A percentile compares a stretch with the other conserved stretches of the same genome.
phyloP scores from a whole-genome alignment of 30 jellyfish, hydroid and myxozoan genomes.

The Cassiopea andromeda region DNA sequence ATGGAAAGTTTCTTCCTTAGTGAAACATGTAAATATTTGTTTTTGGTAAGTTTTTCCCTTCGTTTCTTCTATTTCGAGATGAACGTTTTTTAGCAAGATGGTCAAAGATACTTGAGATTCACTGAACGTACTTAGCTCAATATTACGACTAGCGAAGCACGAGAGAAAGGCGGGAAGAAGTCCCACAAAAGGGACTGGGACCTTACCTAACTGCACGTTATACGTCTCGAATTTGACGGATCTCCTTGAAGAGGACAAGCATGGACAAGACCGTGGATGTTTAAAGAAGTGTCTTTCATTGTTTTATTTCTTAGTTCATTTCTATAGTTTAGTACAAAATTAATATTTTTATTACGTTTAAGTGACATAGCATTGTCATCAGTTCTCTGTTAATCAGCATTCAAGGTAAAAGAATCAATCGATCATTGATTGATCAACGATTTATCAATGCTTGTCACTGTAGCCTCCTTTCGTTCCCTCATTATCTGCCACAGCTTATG shows the following conservation, averaged over 20 bases:
- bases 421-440: background rate
- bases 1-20: constrained; percentile 98
- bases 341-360: no score
- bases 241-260: no score
- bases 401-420: background rate
- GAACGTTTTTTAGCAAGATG: background rate
- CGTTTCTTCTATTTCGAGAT: background rate
- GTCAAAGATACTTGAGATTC: background rate
- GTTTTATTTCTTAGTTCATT: no score
- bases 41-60: constrained; percentile 64
- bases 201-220: no score
- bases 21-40: constrained; percentile 94
- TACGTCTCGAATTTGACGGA: no score
- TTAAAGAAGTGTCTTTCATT: no score
- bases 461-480: background rate
- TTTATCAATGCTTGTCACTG: background rate
- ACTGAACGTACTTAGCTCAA: background rate
- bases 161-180: no score
- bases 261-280: no score
- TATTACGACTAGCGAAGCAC: no score
- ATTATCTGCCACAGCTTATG: background rate
- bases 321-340: no score
- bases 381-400: background rate
- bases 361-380: no score
- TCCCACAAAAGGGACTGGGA: no score